A percentile compares a stretch with the other conserved stretches of the same genome.
Conservation (phyloP, 2,888 invertebrate species). For the Drosophila multiciliata region DNA sequence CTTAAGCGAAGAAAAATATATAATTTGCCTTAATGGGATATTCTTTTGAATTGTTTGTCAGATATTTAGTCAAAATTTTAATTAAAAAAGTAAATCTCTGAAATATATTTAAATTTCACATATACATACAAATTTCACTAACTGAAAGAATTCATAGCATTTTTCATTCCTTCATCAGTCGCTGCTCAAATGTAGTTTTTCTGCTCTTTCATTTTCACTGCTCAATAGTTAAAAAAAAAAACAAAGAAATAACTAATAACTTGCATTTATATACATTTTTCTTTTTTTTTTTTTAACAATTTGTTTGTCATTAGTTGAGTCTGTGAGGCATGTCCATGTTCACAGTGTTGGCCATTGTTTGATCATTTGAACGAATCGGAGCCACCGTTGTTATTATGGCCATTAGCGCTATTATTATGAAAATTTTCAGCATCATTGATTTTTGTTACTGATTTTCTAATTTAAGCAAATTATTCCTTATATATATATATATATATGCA, state of each 20-base stretch:
- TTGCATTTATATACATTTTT: constrained; percentile 53
- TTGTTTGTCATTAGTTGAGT: constrained; percentile 67
- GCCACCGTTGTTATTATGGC: constrained; percentile 71
- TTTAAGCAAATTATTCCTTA: constrained; percentile 76
- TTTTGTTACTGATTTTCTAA: constrained; percentile 81
- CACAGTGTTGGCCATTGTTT: constrained; percentile 57
- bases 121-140: not conserved
- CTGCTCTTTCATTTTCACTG: constrained; percentile 26
- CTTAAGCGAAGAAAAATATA: not conserved
- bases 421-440: constrained; percentile 81
- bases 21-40: not conserved
- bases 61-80: no score
- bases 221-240: not conserved
- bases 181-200: not conserved
- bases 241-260: not conserved
- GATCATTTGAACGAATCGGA: constrained; percentile 25
- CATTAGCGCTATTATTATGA: constrained; percentile 79
- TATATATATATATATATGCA: not conserved
- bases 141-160: not conserved
- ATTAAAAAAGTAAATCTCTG: not conserved
- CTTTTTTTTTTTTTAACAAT: constrained; percentile 58
- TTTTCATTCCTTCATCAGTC: not conserved
- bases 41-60: not conserved
- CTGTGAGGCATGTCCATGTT: constrained; percentile 37
- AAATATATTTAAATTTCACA: not conserved